phyloP scores from a whole-genome alignment of 2,797 vertebrate genomes.

The Argentina silus region DNA sequence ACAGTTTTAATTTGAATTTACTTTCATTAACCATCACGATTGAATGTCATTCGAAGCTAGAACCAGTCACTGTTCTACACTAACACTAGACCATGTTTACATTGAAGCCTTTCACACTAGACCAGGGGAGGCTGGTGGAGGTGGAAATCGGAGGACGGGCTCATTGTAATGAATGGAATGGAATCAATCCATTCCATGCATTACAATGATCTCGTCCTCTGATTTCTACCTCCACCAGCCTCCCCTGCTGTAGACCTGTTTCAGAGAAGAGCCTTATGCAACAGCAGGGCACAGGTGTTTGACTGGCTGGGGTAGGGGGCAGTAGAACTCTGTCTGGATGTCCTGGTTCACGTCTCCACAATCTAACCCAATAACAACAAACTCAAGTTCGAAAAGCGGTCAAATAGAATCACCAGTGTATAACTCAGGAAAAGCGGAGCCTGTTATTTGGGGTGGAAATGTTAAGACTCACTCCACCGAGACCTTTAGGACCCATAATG shows the following conservation, averaged over 20 bases:
- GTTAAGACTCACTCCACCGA: not conserved
- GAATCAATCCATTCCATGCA: too few species aligned
- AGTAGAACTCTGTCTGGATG: not conserved
- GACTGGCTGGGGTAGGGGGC: not conserved
- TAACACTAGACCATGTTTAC: too few species aligned
- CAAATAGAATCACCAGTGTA: not conserved
- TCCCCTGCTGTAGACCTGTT: too few species aligned
- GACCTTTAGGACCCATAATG: not conserved
- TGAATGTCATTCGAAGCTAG: not conserved
- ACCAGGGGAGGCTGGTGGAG: too few species aligned
- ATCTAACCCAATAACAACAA: not conserved
- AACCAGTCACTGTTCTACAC: too few species aligned
- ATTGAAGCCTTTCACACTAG: too few species aligned
- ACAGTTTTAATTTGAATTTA: not conserved
- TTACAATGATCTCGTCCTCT: too few species aligned
- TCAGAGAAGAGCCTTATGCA: too few species aligned
- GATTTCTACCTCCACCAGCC: too few species aligned
- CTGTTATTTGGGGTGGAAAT: not conserved
- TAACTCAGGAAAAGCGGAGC: not conserved
- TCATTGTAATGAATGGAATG: too few species aligned
- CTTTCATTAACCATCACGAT: not conserved
- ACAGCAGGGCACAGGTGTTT: not conserved
- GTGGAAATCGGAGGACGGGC: too few species aligned
- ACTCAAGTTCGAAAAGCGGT: not conserved
- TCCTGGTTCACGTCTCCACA: not conserved